Evolutionary conservation across 2,888 invertebrate species (phyloP).

Genomic region (Apotomis betuletana): DNA sequence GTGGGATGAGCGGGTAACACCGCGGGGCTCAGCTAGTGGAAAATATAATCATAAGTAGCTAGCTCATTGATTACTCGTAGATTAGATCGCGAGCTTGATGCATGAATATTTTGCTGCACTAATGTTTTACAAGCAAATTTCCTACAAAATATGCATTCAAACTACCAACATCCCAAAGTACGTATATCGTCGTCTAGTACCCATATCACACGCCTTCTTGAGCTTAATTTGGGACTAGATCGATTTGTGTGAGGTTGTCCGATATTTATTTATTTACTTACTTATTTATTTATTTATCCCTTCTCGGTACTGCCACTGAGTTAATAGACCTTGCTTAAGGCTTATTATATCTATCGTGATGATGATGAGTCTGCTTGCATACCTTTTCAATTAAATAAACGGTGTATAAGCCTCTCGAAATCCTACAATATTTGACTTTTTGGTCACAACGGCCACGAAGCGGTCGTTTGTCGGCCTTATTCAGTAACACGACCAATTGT

Average conservation of each 20-base stretch:
- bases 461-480: slow-evolving; percentile 8
- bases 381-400: background rate
- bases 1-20: too few relatives aligned
- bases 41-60: background rate
- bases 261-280: too few relatives aligned
- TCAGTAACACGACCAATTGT: background rate
- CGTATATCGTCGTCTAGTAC: too few relatives aligned
- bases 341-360: slow-evolving; percentile 11
- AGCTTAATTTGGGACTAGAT: too few relatives aligned
- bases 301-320: background rate
- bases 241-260: too few relatives aligned
- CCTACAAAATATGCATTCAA: slow-evolving; percentile 15
- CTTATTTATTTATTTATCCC: too few relatives aligned
- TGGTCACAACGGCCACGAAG: background rate
- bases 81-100: slow-evolving; percentile 9
- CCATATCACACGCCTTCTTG: too few relatives aligned
- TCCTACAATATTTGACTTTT: background rate
- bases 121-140: slow-evolving; percentile 17
- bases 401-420: background rate
- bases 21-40: too few relatives aligned
- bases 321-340: slow-evolving; percentile 2
- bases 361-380: slow-evolving; percentile 9
- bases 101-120: slow-evolving; percentile 1
- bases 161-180: slow-evolving; percentile 5
- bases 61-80: slow-evolving; percentile 5